Evolutionary conservation across 2,113 vertebrate genomes (phyloP).

Genomic region (Phylloscopus trochiloides): DNA sequence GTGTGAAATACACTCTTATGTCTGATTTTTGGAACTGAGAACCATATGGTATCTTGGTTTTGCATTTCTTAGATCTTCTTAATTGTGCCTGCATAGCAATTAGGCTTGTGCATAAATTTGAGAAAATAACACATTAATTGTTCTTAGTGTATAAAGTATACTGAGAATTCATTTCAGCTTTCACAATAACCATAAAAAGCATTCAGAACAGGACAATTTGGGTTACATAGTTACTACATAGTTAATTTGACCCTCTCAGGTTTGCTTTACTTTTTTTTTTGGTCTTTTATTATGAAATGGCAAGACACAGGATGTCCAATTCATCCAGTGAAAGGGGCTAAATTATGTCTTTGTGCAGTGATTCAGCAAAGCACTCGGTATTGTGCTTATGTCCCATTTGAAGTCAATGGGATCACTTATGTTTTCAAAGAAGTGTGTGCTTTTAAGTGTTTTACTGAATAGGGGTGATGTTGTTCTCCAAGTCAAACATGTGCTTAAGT

Average conservation of each 20-base stretch:
- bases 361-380: not conserved
- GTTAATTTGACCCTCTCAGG: not conserved
- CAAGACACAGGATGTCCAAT: not conserved
- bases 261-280: not conserved
- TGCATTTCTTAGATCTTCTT: constrained; percentile 67
- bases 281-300: not conserved
- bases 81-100: constrained; percentile 63
- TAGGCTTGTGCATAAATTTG: constrained; percentile 57
- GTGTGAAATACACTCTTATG: constrained; percentile 55
- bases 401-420: constrained; percentile 10
- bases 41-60: constrained; percentile 63
- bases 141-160: not conserved
- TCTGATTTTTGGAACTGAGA: constrained; percentile 56
- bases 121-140: constrained; percentile 21
- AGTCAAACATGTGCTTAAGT: constrained; percentile 23
- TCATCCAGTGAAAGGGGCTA: not conserved
- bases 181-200: not conserved
- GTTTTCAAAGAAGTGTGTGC: not conserved
- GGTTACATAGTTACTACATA: not conserved
- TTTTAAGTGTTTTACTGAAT: constrained; percentile 15
- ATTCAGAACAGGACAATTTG: not conserved
- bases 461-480: not conserved
- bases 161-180: not conserved
- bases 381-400: not conserved
- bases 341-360: not conserved